phyloP scores from a whole-genome alignment of 1,140 invertebrate species.

The Caligus rogercresseyi region DNA sequence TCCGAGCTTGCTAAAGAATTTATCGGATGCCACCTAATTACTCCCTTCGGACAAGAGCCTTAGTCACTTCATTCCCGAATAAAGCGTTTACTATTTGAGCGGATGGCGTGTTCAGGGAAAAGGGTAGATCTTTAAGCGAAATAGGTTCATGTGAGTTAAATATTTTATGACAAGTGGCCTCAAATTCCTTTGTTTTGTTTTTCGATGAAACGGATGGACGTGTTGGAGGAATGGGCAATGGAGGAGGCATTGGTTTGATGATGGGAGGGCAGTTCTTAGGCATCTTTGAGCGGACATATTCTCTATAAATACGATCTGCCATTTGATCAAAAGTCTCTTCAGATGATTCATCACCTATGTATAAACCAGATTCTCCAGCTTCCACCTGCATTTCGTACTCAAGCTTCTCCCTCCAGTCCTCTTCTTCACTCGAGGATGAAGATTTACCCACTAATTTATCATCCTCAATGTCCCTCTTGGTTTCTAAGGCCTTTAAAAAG shows the following conservation, averaged over 20 bases:
- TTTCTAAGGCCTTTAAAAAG: background rate
- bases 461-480: background rate
- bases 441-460: background rate
- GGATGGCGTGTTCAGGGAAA: background rate
- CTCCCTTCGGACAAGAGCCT: background rate
- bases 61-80: background rate
- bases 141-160: background rate
- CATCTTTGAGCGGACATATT: slow-evolving; percentile 1
- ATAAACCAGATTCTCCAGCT: background rate
- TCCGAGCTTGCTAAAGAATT: background rate
- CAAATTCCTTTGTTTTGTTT: background rate
- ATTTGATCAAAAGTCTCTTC: slow-evolving; percentile 5
- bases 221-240: background rate
- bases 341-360: background rate
- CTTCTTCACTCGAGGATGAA: background rate
- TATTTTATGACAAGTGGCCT: background rate
- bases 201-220: background rate
- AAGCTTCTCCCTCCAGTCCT: slow-evolving; percentile 2
- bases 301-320: slow-evolving; percentile 3
- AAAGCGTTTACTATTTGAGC: background rate
- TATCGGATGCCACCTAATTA: background rate
- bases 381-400: background rate
- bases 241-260: background rate
- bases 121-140: background rate
- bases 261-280: no score